Evolutionary conservation across 2,113 vertebrate genomes (phyloP).

Genomic region (Ceratotherium simum): DNA sequence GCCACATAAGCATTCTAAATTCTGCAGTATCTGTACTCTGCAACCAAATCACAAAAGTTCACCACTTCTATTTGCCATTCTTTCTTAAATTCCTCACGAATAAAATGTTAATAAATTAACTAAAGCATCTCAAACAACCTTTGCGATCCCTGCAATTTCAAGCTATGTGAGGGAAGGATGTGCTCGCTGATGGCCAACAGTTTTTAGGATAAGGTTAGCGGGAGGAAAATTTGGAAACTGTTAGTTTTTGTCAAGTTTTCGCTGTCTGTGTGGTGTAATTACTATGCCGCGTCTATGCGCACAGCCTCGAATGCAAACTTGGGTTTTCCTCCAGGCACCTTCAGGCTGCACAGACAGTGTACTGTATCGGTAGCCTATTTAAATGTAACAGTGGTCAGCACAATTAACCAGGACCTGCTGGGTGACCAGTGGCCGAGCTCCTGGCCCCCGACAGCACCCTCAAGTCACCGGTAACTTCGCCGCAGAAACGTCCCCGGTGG

Average conservation of each 20-base stretch:
- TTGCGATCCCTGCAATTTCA: not conserved
- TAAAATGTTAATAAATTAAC: not conserved
- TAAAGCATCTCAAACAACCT: not conserved
- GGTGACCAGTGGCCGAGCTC: not conserved
- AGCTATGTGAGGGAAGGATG: accelerated
- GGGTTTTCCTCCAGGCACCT: not conserved
- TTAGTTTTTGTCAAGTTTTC: not conserved
- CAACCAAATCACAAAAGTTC: not conserved
- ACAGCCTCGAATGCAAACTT: not conserved
- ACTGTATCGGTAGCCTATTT: not conserved
- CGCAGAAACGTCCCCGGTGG: not conserved
- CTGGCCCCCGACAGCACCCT: not conserved
- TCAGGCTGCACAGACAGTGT: not conserved
- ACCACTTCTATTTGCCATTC: not conserved
- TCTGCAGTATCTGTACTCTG: not conserved
- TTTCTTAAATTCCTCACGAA: not conserved
- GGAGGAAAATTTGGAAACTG: not conserved
- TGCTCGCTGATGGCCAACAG: not conserved
- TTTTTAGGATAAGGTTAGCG: accelerated
- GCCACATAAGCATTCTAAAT: not conserved
- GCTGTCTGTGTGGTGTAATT: not conserved
- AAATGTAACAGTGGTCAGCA: not conserved
- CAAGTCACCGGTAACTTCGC: not conserved
- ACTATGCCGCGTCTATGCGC: not conserved
- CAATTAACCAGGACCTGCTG: not conserved